Evolutionary conservation across 2,888 invertebrate genomes (phyloP), one percentile per base, ranked within the genome.

Genomic region (Serrognathus titanus): DNA sequence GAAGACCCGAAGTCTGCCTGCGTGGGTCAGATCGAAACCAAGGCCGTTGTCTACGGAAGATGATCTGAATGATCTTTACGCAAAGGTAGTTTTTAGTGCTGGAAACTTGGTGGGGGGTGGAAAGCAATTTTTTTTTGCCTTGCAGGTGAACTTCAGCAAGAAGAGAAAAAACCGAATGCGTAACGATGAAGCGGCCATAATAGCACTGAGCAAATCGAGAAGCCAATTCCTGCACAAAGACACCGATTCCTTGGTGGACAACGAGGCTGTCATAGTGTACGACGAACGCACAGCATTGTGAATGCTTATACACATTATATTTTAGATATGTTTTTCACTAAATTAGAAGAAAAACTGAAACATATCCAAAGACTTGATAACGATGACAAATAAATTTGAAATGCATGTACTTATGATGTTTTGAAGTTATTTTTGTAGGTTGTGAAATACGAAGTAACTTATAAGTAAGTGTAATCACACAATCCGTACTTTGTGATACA

Each of bases 121-220:
- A 6, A 12, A 35, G 37, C 11, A 2, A 16, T 8, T 35, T 55
- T 9, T 20, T 56, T 59, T 50, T 59, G 62, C 3, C 58, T 75
- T 75, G 37, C 74, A 88, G 88, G 87, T 88, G 35, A 88, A 85
- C 69, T 83, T 88, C 68, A 89, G 88, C 73, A 90, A 88, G 75
- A 89, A 89, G 73, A 83, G 89, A 71, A 88, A 88, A 79, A 89
- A 88, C 74, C 85, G 89, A 53, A 90, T 91, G 90, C 83, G 88
- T 63, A 89, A 85, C 75, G 88, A 89, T 72, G 90, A 90, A 78
- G 90, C 90, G 1, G 90, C 90, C 51, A 85, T 86, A 53, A 90
- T 90, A 71, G 91, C 91, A 13, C 81, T 89, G 62, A 83, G 85
- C 73, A 87, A 89, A 76, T 89, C 89, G n/a, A 82, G 87, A 68